These are phyloP conservation scores for Pitangus sulphuratus DNA, from an alignment of 2,797 vertebrate species.

Conservation along the genomic window DNA sequence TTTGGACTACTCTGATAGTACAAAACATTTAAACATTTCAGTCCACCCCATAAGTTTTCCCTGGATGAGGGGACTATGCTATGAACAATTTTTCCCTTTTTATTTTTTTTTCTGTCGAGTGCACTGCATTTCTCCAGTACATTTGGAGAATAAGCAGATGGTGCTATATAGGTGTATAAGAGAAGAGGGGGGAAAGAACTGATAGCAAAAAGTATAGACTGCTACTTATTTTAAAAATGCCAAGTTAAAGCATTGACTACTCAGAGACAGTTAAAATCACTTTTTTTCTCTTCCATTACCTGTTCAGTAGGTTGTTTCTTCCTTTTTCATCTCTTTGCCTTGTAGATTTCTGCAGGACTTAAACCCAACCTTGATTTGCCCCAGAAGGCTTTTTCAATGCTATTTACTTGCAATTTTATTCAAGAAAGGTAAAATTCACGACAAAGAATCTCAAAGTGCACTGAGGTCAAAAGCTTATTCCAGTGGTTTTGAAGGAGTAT, in stretches of 20 bases:
- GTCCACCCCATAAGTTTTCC: not conserved
- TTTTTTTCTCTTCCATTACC: not conserved
- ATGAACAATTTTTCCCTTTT: not conserved
- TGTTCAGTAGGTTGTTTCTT: not conserved
- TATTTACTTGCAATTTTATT: not conserved
- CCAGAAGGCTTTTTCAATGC: not conserved
- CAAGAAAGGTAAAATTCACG: not conserved
- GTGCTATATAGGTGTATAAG: not conserved
- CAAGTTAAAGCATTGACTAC: not conserved
- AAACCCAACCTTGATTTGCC: not conserved
- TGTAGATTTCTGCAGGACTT: not conserved
- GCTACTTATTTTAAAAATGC: not conserved
- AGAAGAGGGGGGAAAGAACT: not conserved
- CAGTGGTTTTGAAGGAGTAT: not conserved
- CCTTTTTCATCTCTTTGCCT: not conserved
- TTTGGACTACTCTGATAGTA: not conserved
- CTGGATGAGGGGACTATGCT: not conserved
- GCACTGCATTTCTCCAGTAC: not conserved
- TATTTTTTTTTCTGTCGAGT: not conserved
- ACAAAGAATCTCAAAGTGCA: not conserved
- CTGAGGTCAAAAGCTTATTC: not conserved
- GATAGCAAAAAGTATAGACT: not conserved
- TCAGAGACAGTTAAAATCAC: not conserved
- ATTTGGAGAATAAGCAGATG: not conserved
- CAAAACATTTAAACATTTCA: not conserved